Conservation (phyloP, 2,113 vertebrate genomes). For the Anguilla japonica region DNA sequence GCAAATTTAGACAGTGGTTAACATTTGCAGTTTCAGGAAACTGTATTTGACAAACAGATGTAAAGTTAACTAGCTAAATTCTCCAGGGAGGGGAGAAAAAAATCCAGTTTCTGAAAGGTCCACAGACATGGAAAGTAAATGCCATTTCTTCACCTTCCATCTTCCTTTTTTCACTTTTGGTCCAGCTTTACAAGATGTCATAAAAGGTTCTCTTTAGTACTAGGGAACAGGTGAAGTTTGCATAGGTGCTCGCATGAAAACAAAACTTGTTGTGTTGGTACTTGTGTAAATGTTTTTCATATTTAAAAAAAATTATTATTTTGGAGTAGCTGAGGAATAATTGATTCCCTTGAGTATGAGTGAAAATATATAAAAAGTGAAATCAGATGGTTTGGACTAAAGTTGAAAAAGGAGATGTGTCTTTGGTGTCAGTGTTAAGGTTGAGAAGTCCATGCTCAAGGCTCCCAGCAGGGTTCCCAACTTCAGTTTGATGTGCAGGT, state of each 20-base stretch:
- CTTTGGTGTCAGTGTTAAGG: conserved; percentile 61
- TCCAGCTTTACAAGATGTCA: conserved; percentile 1
- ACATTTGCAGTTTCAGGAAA: conserved; percentile 60
- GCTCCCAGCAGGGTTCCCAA: background rate
- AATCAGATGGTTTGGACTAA: background rate
- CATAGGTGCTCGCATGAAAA: background rate
- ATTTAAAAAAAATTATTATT: conserved; percentile 3
- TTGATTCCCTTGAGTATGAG: background rate
- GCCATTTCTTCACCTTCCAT: too few species aligned
- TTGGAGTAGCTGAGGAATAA: conserved; percentile 18
- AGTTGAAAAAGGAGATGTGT: conserved; percentile 38
- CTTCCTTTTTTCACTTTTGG: background rate
- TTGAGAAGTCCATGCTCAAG: too few species aligned
- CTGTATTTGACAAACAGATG: conserved; percentile 33
- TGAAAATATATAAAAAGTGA: conserved; percentile 2
- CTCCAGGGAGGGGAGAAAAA: conserved; percentile 2
- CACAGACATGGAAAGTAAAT: conserved; percentile 24
- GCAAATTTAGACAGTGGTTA: conserved; percentile 33
- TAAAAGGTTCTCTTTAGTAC: background rate
- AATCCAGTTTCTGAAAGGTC: background rate
- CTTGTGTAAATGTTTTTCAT: conserved; percentile 1
- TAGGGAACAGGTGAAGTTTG: background rate
- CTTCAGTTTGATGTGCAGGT: conserved; percentile 36
- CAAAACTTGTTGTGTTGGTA: conserved; percentile 9
- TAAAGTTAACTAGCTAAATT: conserved; percentile 28